Percentiles rank a stretch among this genome's conserved stretches.
phyloP scores from a whole-genome alignment of 53 echinoderm and acorn worm genomes.

The Zoroaster sp. region DNA sequence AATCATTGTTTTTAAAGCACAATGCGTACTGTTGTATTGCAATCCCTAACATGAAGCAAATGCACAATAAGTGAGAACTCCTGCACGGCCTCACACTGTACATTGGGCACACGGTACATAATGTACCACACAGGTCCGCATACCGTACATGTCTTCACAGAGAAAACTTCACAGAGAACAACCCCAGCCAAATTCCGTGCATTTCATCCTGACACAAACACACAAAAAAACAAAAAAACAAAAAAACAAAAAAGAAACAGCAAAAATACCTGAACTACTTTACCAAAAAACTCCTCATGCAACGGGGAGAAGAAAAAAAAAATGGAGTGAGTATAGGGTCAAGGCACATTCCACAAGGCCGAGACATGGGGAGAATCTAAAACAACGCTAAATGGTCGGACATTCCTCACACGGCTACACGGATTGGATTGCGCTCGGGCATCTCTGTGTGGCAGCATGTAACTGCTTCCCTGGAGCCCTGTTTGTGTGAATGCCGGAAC shows the following conservation, averaged over 20 bases:
- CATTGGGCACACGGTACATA: too few species aligned
- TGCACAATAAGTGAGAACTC: too few species aligned
- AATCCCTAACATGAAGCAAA: too few species aligned
- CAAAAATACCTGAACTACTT: background rate
- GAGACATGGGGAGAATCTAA: conserved; percentile 13
- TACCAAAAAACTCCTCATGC: background rate
- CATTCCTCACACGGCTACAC: conserved; percentile 17
- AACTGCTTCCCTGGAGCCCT: conserved; percentile 49
- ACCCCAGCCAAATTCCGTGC: conserved; percentile 21
- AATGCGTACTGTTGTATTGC: too few species aligned
- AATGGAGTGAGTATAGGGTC: background rate
- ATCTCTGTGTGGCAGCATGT: conserved; percentile 7
- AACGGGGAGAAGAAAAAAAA: background rate
- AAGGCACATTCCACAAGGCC: conserved; percentile 34
- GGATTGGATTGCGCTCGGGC: background rate
- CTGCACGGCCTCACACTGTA: too few species aligned
- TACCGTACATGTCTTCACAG: background rate
- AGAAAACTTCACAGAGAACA: background rate
- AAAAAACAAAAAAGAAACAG: background rate
- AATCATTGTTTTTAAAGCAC: too few species aligned
- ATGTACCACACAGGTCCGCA: background rate
- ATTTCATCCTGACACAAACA: background rate
- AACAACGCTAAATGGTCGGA: conserved; percentile 1
- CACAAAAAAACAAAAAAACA: background rate
- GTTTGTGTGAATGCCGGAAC: conserved; percentile 46